Conservation (phyloP, 2,797 vertebrate genomes). For the Neosalanx taihuensis region DNA sequence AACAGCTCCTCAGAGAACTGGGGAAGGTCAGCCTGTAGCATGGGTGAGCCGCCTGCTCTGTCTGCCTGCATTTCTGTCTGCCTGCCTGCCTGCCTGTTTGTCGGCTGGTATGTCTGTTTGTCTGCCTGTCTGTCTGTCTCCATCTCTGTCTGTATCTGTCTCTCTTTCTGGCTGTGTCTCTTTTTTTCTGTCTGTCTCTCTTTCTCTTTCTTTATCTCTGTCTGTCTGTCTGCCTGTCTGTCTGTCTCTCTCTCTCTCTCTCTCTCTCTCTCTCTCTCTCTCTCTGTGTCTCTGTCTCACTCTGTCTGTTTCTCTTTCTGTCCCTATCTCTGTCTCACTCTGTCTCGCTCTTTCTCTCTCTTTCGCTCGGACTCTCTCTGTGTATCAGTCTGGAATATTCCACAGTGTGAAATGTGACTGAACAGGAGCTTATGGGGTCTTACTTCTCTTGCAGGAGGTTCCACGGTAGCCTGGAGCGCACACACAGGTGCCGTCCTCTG, state of each 20-base stretch:
- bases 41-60: neutral
- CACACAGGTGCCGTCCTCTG: slow-evolving; percentile 91
- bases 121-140: neutral
- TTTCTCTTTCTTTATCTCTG: too few species aligned
- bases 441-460: slow-evolving; percentile 95
- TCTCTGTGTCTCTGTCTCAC: too few species aligned
- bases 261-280: too few species aligned
- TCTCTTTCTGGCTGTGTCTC: too few species aligned
- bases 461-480: slow-evolving; percentile 94
- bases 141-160: too few species aligned
- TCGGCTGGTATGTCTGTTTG: too few species aligned
- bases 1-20: slow-evolving; percentile 52
- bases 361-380: too few species aligned
- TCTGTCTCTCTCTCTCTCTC: neutral
- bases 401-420: neutral
- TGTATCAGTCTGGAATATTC: too few species aligned
- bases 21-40: slow-evolving; percentile 54
- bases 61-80: neutral
- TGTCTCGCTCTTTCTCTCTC: too few species aligned
- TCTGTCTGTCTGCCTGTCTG: neutral
- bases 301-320: too few species aligned
- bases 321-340: too few species aligned
- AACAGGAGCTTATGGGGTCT: slow-evolving; percentile 48
- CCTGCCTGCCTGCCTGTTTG: too few species aligned
- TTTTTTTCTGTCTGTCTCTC: neutral